Conservation (phyloP, 2,888 invertebrate genomes). For the Brachynemurus nebulosus region DNA sequence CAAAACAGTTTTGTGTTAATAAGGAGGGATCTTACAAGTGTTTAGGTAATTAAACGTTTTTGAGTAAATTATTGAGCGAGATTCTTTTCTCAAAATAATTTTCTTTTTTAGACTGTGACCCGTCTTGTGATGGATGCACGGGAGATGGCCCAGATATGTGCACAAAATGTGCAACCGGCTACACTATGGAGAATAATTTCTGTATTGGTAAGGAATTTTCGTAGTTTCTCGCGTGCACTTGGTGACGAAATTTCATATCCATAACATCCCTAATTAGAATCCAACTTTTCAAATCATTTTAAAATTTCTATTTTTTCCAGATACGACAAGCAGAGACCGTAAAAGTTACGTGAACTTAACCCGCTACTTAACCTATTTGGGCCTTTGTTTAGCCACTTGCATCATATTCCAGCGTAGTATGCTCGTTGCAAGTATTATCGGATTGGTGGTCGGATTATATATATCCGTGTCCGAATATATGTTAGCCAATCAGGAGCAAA, state of each 20-base stretch:
- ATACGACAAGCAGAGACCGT: constrained; percentile 35
- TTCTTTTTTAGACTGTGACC: constrained; percentile 51
- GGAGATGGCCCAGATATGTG: constrained; percentile 92
- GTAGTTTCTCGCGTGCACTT: too few species aligned
- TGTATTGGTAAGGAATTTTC: constrained; percentile 62
- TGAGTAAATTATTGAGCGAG: constrained; percentile 3
- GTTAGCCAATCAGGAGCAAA: constrained; percentile 20
- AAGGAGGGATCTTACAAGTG: constrained; percentile 73
- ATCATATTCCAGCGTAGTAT: constrained; percentile 74
- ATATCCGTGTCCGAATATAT: constrained; percentile 79
- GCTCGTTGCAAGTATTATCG: constrained; percentile 61
- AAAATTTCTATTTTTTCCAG: constrained; percentile 24
- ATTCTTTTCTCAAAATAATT: background rate
- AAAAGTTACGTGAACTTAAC: constrained; percentile 44
- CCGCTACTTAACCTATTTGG: constrained; percentile 72
- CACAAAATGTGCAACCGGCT: constrained; percentile 61
- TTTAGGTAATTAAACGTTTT: constrained; percentile 30
- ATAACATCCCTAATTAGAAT: too few species aligned
- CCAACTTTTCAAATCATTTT: background rate
- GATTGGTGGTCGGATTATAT: constrained; percentile 65
- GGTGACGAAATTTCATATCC: too few species aligned
- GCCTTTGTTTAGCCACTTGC: constrained; percentile 69
- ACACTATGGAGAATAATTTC: constrained; percentile 53
- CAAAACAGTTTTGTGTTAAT: constrained; percentile 77
- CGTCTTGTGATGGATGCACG: constrained; percentile 66